These are phyloP conservation scores for Chaetorhynchus papuensis DNA, from an alignment of 2,113 vertebrate genomes.

Conservation along the genomic window DNA sequence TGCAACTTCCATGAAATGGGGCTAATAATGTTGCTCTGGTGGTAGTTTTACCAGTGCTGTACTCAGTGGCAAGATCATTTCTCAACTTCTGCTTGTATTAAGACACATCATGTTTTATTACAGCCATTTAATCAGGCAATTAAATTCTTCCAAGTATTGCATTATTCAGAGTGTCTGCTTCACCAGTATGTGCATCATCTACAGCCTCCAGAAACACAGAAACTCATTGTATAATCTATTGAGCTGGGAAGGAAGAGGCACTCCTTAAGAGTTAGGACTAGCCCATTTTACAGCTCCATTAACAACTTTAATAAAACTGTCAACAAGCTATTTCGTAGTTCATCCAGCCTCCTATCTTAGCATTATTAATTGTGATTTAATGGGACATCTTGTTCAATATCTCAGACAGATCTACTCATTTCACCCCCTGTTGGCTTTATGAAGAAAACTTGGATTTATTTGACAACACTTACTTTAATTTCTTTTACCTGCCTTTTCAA, in stretches of 20 bases:
- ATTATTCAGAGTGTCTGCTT: conserved; percentile 17
- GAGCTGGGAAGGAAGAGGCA: not conserved
- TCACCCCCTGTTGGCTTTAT: not conserved
- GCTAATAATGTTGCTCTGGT: not conserved
- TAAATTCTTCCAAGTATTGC: conserved; percentile 16
- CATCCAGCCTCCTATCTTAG: not conserved
- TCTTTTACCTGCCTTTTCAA: not conserved
- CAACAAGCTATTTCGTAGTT: not conserved
- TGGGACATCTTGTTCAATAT: not conserved
- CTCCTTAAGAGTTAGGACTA: not conserved
- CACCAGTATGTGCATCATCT: not conserved
- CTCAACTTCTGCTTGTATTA: conserved; percentile 2
- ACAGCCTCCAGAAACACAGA: not conserved
- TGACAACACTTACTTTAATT: not conserved
- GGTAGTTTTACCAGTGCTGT: not conserved
- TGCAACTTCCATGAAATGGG: not conserved
- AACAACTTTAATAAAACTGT: conserved; percentile 19
- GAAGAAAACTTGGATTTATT: not conserved
- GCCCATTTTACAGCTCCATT: not conserved
- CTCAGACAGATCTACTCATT: not conserved
- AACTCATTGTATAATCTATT: not conserved
- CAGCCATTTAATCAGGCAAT: conserved; percentile 28
- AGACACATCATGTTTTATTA: conserved; percentile 34
- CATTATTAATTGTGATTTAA: conserved; percentile 40
- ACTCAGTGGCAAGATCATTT: not conserved